Percentiles rank a stretch among this genome's conserved stretches.
These are phyloP conservation scores for Ptychadena robeensis DNA, from an alignment of 2,797 vertebrate genomes.

Conservation along the genomic window DNA sequence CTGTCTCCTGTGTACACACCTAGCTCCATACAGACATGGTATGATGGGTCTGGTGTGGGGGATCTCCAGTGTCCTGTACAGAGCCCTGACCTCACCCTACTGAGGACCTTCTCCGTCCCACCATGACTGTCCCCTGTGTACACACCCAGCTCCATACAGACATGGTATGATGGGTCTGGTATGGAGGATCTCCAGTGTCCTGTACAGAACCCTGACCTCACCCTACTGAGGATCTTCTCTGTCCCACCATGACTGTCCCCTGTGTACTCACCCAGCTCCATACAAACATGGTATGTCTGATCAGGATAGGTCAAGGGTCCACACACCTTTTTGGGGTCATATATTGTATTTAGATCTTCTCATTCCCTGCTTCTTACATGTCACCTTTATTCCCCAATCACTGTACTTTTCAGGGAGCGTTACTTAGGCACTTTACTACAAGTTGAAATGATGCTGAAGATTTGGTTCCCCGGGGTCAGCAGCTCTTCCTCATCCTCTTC, in stretches of 20 bases:
- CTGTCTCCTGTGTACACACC: too few relatives aligned
- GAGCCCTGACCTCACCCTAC: too few relatives aligned
- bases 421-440: conserved; percentile 90
- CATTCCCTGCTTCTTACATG: neutral
- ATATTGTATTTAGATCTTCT: neutral
- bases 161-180: neutral
- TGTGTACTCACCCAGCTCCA: neutral
- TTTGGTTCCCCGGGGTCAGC: conserved; percentile 88
- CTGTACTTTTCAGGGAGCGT: conserved; percentile 77
- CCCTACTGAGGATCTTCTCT: neutral
- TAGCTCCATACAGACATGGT: neutral
- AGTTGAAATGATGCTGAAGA: conserved; percentile 90
- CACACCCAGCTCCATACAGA: neutral
- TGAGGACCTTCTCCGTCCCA: neutral
- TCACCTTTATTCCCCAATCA: neutral
- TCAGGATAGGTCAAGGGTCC: neutral
- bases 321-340: neutral
- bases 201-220: too few relatives aligned
- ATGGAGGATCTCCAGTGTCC: too few relatives aligned
- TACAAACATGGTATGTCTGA: neutral
- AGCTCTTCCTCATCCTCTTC: conserved; percentile 64
- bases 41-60: neutral
- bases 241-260: neutral
- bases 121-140: neutral
- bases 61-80: too few relatives aligned